These are phyloP conservation scores for Periophthalmus modestus DNA, from an alignment of 2,113 vertebrate species.

Conservation along the genomic window DNA sequence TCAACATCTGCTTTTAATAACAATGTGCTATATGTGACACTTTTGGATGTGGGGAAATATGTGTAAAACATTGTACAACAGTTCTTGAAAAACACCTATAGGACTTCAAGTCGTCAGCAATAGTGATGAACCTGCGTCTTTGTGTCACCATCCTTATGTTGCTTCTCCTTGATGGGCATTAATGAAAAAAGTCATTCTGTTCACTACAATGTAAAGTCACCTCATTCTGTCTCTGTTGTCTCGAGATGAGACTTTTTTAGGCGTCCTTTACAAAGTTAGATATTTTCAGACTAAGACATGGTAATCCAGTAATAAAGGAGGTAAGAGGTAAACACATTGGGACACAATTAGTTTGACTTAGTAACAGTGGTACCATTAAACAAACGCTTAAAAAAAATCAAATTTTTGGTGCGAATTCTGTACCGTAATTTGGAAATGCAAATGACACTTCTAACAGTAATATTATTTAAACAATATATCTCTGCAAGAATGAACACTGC, in stretches of 20 bases:
- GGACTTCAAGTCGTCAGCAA: constrained; percentile 66
- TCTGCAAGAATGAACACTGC: no score
- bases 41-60: constrained; percentile 52
- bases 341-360: constrained; percentile 36
- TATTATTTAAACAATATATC: no score
- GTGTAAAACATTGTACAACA: constrained; percentile 52
- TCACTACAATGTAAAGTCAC: constrained; percentile 38
- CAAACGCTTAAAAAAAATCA: no score
- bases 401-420: no score
- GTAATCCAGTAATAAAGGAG: neutral
- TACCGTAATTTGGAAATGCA: no score
- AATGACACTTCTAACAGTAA: no score
- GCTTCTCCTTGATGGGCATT: constrained; percentile 54
- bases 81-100: constrained; percentile 52
- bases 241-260: constrained; percentile 12
- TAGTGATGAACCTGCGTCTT: constrained; percentile 61
- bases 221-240: constrained; percentile 43
- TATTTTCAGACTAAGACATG: constrained; percentile 10
- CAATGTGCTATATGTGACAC: constrained; percentile 73
- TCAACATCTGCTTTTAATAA: constrained; percentile 78
- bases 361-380: no score
- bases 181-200: constrained; percentile 59
- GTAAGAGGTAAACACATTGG: neutral
- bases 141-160: constrained; percentile 64
- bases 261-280: constrained; percentile 5